Evolutionary conservation across 30 jellyfish, hydroid and myxozoan species (phyloP).

Genomic region (Aurelia coerulea): DNA sequence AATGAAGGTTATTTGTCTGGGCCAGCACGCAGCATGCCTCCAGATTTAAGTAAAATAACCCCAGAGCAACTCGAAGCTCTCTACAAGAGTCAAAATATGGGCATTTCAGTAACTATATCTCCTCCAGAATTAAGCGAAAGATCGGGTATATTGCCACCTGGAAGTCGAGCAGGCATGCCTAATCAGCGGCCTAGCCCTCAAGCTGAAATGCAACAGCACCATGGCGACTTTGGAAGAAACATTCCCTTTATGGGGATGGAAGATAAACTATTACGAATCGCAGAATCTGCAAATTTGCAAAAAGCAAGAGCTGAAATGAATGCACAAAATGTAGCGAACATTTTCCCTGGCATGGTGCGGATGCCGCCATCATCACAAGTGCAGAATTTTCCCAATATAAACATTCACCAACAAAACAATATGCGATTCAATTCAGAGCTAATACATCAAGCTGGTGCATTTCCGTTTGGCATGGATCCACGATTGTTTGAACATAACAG

Average conservation of each 20-base stretch:
- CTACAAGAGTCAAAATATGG: constrained; percentile 53
- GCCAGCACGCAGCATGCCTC: constrained; percentile 60
- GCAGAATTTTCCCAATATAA: constrained; percentile 42
- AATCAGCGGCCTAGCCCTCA: constrained; percentile 65
- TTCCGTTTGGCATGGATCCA: constrained; percentile 75
- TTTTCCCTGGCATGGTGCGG: constrained; percentile 68
- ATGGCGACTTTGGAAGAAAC: constrained; percentile 35
- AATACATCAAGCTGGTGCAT: constrained; percentile 68
- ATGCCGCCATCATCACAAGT: constrained; percentile 71
- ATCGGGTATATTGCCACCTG: constrained; percentile 60
- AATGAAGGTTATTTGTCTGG: constrained; percentile 56
- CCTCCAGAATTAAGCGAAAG: constrained; percentile 69
- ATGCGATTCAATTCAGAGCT: constrained; percentile 51
- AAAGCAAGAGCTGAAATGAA: constrained; percentile 51
- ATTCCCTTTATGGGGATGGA: constrained; percentile 66
- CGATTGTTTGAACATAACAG: constrained; percentile 63
- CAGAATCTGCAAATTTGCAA: constrained; percentile 53
- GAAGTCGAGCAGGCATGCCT: constrained; percentile 49
- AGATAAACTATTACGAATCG: constrained; percentile 55
- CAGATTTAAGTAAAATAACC: constrained; percentile 51
- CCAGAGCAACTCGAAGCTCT: constrained; percentile 66
- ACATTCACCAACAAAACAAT: constrained; percentile 57
- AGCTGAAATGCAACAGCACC: constrained; percentile 59
- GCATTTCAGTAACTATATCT: constrained; percentile 52
- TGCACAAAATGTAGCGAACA: constrained; percentile 38